Conservation (phyloP, 2,888 invertebrate species). For the Lissocephala sabroskyi region DNA sequence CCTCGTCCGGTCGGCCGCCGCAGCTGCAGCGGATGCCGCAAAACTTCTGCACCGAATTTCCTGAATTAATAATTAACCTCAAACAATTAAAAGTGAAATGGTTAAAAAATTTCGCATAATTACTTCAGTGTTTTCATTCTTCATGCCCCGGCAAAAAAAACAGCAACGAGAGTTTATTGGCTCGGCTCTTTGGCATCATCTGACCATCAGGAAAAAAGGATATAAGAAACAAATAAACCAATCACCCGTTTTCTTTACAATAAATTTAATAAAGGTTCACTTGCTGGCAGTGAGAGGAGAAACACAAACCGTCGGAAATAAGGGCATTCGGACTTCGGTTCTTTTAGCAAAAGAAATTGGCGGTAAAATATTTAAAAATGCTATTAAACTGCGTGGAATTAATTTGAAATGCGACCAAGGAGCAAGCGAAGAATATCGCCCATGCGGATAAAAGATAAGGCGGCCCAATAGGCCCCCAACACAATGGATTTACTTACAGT, state of each 20-base stretch:
- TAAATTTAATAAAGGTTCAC: too few relatives aligned
- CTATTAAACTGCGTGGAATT: constrained; percentile 28
- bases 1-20: constrained; percentile 6
- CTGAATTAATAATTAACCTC: constrained; percentile 59
- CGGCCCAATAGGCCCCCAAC: background rate
- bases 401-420: constrained; percentile 11
- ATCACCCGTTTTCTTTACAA: too few relatives aligned
- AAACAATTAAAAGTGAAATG: constrained; percentile 54
- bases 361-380: constrained; percentile 37
- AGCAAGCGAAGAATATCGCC: background rate
- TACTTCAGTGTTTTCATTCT: constrained; percentile 20
- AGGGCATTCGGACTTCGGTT: too few relatives aligned
- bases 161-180: too few relatives aligned
- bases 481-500: too few relatives aligned
- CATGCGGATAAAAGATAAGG: background rate
- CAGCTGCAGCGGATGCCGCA: constrained; percentile 20
- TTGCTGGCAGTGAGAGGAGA: too few relatives aligned
- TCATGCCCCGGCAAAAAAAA: background rate
- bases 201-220: too few relatives aligned
- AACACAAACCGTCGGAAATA: too few relatives aligned
- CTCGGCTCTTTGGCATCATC: too few relatives aligned
- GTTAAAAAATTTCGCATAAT: constrained; percentile 34
- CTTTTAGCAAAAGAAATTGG: too few relatives aligned
- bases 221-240: background rate
- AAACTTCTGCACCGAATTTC: constrained; percentile 51